Evolutionary conservation across 2,888 invertebrate species (phyloP), one percentile per base, ranked within the genome.

Genomic region (Blomia tropicalis): DNA sequence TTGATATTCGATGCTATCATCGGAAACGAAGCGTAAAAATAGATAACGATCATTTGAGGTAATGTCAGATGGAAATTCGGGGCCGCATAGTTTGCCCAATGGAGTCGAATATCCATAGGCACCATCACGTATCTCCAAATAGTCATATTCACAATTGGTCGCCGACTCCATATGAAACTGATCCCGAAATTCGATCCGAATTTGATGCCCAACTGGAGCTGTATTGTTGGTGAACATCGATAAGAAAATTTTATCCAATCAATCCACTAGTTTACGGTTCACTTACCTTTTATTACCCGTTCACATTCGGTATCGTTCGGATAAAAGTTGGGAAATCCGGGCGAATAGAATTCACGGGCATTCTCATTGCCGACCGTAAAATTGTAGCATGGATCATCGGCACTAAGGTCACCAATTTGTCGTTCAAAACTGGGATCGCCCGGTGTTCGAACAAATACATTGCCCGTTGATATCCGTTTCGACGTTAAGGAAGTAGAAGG

Each of bases 101-200:
- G 78, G 73, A 65, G 78, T 78, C 66, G 83, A 82, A 75, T 81
- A 86, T 5, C 85, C 86, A 71, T 84, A 82, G 54, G 82, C 81
- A 1, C 89, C 88, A 72, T 89, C 86, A 62, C 87, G 79, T 61
- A 88, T 81, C 75, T 87, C 87, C 68, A 88, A 77, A 74, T 78
- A 85, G 76, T 89, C 89, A 75, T 83, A 84, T 73, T 80, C 79
- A 74, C 88, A 89, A 62, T 78, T 77, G 41, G 80, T 78, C 41
- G 79, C 77, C 14, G 76, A 75, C 72, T 87, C 87, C 67, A 88
- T 77, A 67, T 81, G 77, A 75, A 88, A 88, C 69, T 79, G 79
- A 72, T 87, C 85, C 65, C 85, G 80, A 75, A 87, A 87, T 74
- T 87, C 86, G 70, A 88, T 76, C 66, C 81, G 80, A 68, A 88